Evolutionary conservation across 2,797 vertebrate genomes (phyloP), one percentile per base, ranked within the genome.

Genomic region (Poeciliopsis gracilis): DNA sequence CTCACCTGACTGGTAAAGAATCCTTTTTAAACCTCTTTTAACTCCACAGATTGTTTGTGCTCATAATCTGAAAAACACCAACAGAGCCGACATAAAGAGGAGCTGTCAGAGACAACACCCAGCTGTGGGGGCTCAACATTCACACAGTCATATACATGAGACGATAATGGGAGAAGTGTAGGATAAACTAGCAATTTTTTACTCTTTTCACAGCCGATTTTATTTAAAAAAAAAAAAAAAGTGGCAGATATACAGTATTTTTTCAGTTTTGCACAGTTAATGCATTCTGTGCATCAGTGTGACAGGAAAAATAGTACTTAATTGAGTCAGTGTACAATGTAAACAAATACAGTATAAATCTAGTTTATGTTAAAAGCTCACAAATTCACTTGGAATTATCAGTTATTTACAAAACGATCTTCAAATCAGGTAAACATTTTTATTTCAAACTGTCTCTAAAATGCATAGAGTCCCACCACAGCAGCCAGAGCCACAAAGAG

Each of bases 401-500:
- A 46, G 4, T 70, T 28, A 28, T 70, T 28, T 69, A 45, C 38
- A 70, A 45, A 70, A 23, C 0, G 43, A 70, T 16, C 43, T n/a
- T 45, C 43, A 70, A n/a, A 45, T 70, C 6, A 41, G 11, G 1
- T 16, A 61, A 61, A 23, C 15, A 33, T 30, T 38, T 30, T 13
- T 33, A 10, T 23, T 61, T 61, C 51, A 25, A 59, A 28, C 12
- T 36, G 30, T 30, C 1, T 75, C 83, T 93, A 96, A 55, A 94
- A 87, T 76, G 88, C 90, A 16, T 98, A 99, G 38, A 98, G 88
- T 78, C 96, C 97, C 86, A 98, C 67, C 6, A 98, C 93, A 0
- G 97, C 96, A 0, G 94, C 95, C 88, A 97, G 87, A 30, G 96
- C 93, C 73, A 97, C 94, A 77, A 96, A 93, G 71, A 97, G 85